phyloP scores from a whole-genome alignment of 2,888 invertebrate genomes.

The Amblyjoppa fuscipennis region DNA sequence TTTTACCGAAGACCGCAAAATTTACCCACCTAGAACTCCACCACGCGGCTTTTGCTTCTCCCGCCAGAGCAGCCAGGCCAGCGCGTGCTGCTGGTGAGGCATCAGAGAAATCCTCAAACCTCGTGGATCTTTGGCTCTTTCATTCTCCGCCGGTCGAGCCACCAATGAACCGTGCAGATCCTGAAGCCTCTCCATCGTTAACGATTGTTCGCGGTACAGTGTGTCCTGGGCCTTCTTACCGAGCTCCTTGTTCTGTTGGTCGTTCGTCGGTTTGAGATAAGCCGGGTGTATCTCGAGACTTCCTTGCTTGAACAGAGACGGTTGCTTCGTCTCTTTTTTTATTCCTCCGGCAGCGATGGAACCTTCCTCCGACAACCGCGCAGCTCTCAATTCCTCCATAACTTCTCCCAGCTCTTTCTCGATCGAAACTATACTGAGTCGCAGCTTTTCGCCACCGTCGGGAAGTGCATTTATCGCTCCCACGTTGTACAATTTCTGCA shows the following conservation, averaged over 20 bases:
- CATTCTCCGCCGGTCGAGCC: constrained; percentile 88
- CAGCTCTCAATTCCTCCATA: constrained; percentile 84
- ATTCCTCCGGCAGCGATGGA: neutral
- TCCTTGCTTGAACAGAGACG: constrained; percentile 32
- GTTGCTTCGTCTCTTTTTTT: neutral
- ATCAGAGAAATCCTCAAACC: constrained; percentile 90
- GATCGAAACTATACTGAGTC: constrained; percentile 85
- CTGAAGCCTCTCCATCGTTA: constrained; percentile 91
- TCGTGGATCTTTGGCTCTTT: constrained; percentile 87
- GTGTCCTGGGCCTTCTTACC: constrained; percentile 88
- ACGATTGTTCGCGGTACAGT: constrained; percentile 88
- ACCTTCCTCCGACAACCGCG: constrained; percentile 27
- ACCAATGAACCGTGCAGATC: constrained; percentile 90
- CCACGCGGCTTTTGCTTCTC: constrained; percentile 94
- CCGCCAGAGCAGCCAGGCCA: constrained; percentile 96
- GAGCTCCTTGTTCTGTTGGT: constrained; percentile 63
- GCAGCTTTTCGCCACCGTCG: constrained; percentile 88
- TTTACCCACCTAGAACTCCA: constrained; percentile 92
- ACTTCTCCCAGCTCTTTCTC: constrained; percentile 85
- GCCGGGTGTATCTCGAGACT: constrained; percentile 40
- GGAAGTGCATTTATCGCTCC: constrained; percentile 86
- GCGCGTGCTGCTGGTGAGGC: constrained; percentile 94
- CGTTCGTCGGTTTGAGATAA: constrained; percentile 49
- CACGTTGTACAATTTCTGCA: constrained; percentile 72
- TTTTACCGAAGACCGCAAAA: neutral